Conservation (phyloP, 1,140 invertebrate species). For the Drosophila nannoptera region DNA sequence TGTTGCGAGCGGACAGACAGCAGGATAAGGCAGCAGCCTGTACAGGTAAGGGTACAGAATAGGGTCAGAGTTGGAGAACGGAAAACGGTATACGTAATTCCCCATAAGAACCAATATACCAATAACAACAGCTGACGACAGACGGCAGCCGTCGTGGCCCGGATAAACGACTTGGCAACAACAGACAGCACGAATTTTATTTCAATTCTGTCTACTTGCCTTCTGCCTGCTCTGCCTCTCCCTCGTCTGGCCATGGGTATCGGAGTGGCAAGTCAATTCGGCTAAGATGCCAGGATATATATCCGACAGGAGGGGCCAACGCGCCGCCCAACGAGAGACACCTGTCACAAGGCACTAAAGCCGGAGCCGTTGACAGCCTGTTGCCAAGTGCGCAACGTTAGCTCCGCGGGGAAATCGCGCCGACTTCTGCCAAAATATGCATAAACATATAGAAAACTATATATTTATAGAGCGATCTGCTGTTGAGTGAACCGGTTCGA, state of each 20-base stretch:
- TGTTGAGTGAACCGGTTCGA: too few relatives aligned
- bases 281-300: constrained; percentile 33
- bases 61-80: constrained; percentile 17
- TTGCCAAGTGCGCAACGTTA: neutral
- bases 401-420: neutral
- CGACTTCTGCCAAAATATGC: too few relatives aligned
- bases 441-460: too few relatives aligned
- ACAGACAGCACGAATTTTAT: constrained; percentile 24
- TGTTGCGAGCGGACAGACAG: constrained; percentile 40
- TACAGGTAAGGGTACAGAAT: constrained; percentile 44
- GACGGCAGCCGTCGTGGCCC: constrained; percentile 22
- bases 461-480: too few relatives aligned
- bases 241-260: too few relatives aligned
- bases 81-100: constrained; percentile 45
- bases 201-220: constrained; percentile 2
- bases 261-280: constrained; percentile 11
- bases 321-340: constrained; percentile 7
- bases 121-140: constrained; percentile 45
- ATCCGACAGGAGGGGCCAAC: constrained; percentile 1
- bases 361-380: constrained; percentile 15
- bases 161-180: constrained; percentile 36
- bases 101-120: constrained; percentile 31
- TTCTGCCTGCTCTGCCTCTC: too few relatives aligned
- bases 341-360: constrained; percentile 23
- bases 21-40: constrained; percentile 15